Evolutionary conservation across 2,888 invertebrate genomes (phyloP).

Genomic region (Cybosia mesomella): DNA sequence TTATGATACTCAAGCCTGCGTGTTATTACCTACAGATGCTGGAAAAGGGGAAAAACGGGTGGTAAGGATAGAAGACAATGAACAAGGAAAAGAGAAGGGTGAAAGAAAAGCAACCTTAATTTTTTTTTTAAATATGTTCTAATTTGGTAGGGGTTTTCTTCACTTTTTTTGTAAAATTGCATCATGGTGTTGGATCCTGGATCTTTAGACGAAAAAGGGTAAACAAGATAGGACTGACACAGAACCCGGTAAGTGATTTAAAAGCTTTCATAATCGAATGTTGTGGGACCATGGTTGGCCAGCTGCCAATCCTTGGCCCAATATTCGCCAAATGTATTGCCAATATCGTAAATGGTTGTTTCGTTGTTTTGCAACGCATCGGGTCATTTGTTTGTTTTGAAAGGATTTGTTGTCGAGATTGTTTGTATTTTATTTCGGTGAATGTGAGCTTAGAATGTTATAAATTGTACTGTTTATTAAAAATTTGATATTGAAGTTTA

Average conservation of each 20-base stretch:
- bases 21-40: not conserved
- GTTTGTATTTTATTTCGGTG: not conserved
- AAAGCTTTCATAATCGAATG: constrained; percentile 76
- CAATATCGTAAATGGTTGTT: constrained; percentile 56
- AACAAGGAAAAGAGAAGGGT: too few species aligned
- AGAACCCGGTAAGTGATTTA: constrained; percentile 74
- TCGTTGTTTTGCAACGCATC: constrained; percentile 38
- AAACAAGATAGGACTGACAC: constrained; percentile 66
- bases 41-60: not conserved
- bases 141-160: not conserved
- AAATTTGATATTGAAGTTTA: not conserved
- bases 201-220: constrained; percentile 45
- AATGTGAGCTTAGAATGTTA: not conserved
- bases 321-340: constrained; percentile 43
- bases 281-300: constrained; percentile 54
- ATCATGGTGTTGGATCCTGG: constrained; percentile 33
- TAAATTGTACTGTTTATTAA: not conserved
- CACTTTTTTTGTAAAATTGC: constrained; percentile 1
- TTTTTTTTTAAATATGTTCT: not conserved
- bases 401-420: not conserved
- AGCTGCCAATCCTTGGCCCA: constrained; percentile 53
- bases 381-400: constrained; percentile 13
- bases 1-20: not conserved
- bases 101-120: not conserved
- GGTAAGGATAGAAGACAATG: not conserved